phyloP scores from a whole-genome alignment of 2,888 invertebrate species.

The Ceramica pisi region DNA sequence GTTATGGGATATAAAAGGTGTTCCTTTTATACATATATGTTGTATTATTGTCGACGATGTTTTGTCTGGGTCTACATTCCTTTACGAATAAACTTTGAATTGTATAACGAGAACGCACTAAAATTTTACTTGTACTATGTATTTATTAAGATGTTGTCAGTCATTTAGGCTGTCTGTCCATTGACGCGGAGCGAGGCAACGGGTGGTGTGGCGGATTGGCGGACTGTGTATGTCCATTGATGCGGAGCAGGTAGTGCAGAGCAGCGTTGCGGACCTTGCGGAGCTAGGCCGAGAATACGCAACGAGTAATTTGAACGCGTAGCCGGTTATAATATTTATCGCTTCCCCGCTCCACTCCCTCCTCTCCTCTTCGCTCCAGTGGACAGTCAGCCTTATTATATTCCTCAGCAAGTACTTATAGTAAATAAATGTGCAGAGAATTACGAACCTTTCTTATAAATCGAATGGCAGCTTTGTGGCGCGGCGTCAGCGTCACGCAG shows the following conservation, averaged over 20 bases:
- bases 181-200: no score
- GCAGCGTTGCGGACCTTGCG: no score
- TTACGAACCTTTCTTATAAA: slow-evolving; percentile 96
- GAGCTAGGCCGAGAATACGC: no score
- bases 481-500: slow-evolving; percentile 95
- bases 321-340: no score
- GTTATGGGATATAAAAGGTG: no score
- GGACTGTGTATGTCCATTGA: no score
- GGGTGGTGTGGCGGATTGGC: no score
- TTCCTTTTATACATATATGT: no score
- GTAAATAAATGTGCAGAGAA: slow-evolving; percentile 8
- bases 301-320: no score
- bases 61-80: slow-evolving; percentile 40
- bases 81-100: slow-evolving; percentile 41
- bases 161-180: background rate
- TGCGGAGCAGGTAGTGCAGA: no score
- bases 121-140: slow-evolving; percentile 18
- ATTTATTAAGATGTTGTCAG: slow-evolving; percentile 14
- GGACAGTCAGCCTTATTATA: background rate
- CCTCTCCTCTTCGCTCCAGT: no score
- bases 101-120: slow-evolving; percentile 36
- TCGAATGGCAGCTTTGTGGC: slow-evolving; percentile 97
- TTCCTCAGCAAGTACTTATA: background rate
- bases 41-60: slow-evolving; percentile 13
- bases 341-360: no score